Conservation (phyloP, 2,113 vertebrate genomes). For the Erythrocebus patas region DNA sequence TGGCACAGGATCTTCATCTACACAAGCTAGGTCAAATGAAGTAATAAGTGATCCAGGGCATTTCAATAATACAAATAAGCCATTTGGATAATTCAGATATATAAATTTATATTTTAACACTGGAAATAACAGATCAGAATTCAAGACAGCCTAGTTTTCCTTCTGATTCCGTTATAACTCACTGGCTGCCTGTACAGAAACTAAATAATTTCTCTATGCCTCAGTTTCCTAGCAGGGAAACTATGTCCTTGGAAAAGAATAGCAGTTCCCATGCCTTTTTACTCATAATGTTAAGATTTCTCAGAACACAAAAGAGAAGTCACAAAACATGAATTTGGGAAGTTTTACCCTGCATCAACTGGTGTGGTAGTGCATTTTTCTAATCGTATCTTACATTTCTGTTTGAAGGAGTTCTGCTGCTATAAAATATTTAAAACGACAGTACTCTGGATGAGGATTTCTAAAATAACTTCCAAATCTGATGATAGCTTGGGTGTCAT, state of each 20-base stretch:
- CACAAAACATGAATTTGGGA: neutral
- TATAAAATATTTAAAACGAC: neutral
- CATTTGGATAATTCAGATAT: neutral
- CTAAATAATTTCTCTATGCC: neutral
- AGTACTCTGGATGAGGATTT: neutral
- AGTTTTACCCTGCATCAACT: neutral
- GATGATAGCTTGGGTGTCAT: neutral
- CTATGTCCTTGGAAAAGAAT: neutral
- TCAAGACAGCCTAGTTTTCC: neutral
- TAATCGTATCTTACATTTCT: neutral
- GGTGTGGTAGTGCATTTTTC: neutral
- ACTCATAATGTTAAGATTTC: neutral
- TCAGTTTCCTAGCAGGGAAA: neutral
- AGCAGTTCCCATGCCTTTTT: neutral
- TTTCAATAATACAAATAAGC: neutral
- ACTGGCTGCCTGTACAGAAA: neutral
- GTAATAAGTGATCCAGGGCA: neutral
- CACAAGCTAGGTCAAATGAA: neutral
- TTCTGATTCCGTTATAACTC: neutral
- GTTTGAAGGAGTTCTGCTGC: neutral
- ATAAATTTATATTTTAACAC: constrained; percentile 28
- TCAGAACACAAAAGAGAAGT: neutral
- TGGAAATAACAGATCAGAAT: neutral
- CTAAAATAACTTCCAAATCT: neutral
- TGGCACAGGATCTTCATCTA: neutral